phyloP scores from a whole-genome alignment of 2,797 vertebrate species.

The Cetoscarus ocellatus region DNA sequence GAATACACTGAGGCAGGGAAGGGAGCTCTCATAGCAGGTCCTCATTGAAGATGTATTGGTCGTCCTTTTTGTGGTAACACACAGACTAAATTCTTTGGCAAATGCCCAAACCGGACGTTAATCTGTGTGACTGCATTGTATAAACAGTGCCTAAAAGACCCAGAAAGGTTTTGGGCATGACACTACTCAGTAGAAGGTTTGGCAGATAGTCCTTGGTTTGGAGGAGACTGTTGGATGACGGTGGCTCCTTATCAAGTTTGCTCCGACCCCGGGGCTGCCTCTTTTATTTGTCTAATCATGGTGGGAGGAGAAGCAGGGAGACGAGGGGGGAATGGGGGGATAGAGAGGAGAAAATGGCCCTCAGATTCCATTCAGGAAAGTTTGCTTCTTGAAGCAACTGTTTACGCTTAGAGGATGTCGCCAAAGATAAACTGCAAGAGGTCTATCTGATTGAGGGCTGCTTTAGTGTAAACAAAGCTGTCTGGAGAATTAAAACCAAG shows the following conservation, averaged over 20 bases:
- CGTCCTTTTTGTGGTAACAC: too few species aligned
- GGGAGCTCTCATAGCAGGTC: too few species aligned
- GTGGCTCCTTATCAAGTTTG: slow-evolving; percentile 75
- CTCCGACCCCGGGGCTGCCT: slow-evolving; percentile 71
- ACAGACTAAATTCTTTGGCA: too few species aligned
- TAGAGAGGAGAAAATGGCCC: slow-evolving; percentile 57
- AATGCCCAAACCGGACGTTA: too few species aligned
- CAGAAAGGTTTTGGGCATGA: slow-evolving; percentile 23
- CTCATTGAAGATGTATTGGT: too few species aligned
- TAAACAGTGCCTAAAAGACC: slow-evolving; percentile 5
- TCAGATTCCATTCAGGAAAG: slow-evolving; percentile 75
- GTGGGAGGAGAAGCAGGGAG: slow-evolving; percentile 51
- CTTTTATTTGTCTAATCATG: slow-evolving; percentile 81
- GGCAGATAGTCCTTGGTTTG: slow-evolving; percentile 45
- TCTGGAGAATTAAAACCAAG: slow-evolving; percentile 78
- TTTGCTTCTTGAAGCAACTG: slow-evolving; percentile 70
- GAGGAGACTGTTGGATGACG: slow-evolving; percentile 61
- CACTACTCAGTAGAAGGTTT: slow-evolving; percentile 54
- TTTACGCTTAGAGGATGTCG: slow-evolving; percentile 84
- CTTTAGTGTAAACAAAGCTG: slow-evolving; percentile 85
- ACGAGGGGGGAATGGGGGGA: slow-evolving; percentile 27
- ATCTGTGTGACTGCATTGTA: too few species aligned
- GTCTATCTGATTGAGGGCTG: slow-evolving; percentile 83
- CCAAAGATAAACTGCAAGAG: slow-evolving; percentile 84
- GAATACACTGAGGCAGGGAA: too few species aligned